Evolutionary conservation across 2,888 invertebrate species (phyloP).

Genomic region (Pecten maximus): DNA sequence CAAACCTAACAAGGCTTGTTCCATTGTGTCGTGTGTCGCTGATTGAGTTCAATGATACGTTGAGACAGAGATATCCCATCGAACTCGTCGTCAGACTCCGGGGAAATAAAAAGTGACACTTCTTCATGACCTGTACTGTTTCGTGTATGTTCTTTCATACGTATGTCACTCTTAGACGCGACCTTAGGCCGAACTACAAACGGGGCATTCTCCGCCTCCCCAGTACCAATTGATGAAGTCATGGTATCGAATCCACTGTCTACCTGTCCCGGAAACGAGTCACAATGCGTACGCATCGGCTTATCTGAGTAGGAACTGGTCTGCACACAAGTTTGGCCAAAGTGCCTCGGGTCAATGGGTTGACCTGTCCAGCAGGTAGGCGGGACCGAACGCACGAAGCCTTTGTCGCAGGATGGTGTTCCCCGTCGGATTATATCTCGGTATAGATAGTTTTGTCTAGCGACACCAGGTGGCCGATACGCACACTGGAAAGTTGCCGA

Average conservation of each 20-base stretch:
- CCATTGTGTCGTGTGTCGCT: neutral
- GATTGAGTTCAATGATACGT: neutral
- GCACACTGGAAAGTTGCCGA: neutral
- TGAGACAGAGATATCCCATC: conserved; percentile 17
- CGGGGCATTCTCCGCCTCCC: neutral
- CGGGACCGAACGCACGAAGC: neutral
- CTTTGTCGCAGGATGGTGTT: neutral
- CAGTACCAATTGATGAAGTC: neutral
- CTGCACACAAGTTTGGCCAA: neutral
- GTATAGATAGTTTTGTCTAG: neutral
- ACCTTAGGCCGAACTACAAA: neutral
- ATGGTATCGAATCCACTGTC: conserved; percentile 10
- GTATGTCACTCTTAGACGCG: neutral
- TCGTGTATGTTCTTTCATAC: neutral
- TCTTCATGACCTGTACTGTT: neutral
- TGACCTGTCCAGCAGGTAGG: neutral
- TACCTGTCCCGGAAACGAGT: neutral
- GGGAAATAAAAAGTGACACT: neutral
- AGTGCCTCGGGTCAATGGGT: neutral
- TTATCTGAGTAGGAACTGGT: neutral
- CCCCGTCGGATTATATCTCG: neutral
- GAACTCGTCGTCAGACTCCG: neutral
- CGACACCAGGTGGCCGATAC: neutral
- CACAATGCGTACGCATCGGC: neutral
- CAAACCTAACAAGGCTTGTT: conserved; percentile 21